Percentiles rank a stretch among this genome's conserved stretches.
Conservation (phyloP, 2,113 vertebrate genomes). For the Phocoena phocoena region DNA sequence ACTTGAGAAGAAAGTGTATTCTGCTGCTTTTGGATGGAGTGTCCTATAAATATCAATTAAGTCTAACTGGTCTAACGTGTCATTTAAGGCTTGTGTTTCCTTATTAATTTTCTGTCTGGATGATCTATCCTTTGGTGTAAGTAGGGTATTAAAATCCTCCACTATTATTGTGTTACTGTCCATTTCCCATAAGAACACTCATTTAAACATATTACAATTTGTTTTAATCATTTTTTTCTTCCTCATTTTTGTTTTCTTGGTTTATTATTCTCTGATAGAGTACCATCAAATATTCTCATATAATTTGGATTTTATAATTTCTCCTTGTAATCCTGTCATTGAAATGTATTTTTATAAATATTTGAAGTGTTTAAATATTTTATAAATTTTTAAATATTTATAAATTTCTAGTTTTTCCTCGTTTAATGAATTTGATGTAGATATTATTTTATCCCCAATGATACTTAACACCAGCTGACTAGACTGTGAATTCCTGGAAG, state of each 20-base stretch:
- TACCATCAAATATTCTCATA: background rate
- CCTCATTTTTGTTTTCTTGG: background rate
- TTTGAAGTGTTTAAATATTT: background rate
- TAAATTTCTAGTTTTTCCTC: background rate
- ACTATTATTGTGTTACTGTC: too few species aligned
- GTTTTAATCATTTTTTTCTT: background rate
- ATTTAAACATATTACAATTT: background rate
- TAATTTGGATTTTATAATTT: conserved; percentile 21
- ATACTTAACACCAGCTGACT: background rate
- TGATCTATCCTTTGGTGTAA: too few species aligned
- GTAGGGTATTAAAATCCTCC: too few species aligned
- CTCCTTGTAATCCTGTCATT: background rate
- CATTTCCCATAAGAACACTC: background rate
- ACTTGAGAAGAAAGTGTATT: too few species aligned
- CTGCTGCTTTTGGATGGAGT: too few species aligned
- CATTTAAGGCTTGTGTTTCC: too few species aligned
- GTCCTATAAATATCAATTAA: too few species aligned
- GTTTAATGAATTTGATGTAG: background rate
- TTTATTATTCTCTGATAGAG: conserved; percentile 33
- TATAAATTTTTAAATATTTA: background rate
- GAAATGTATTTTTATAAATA: background rate
- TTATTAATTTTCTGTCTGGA: too few species aligned
- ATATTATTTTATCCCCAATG: background rate
- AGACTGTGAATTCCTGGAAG: background rate
- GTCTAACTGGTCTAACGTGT: too few species aligned